Evolutionary conservation across 2,113 vertebrate species (phyloP).

Genomic region (Isichthys henryi): DNA sequence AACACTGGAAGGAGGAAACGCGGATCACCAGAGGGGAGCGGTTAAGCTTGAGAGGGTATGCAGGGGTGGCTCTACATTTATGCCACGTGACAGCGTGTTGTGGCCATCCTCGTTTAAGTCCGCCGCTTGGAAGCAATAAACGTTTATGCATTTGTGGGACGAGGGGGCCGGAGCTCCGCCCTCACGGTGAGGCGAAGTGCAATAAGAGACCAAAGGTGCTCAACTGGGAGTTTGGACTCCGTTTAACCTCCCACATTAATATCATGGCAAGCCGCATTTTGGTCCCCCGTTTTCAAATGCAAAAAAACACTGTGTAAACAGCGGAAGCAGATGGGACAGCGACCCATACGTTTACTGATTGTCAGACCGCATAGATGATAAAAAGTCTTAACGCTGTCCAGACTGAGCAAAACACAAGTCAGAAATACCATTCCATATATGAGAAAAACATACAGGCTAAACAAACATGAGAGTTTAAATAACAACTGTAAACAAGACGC

Average conservation of each 20-base stretch:
- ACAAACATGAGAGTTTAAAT: background rate
- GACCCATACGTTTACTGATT: background rate
- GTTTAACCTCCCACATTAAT: background rate
- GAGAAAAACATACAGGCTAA: background rate
- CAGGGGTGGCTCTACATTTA: background rate
- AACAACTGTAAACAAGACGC: background rate
- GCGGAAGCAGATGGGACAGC: background rate
- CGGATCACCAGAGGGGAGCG: background rate
- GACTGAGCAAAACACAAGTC: background rate
- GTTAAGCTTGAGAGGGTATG: background rate
- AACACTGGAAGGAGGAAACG: background rate
- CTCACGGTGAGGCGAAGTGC: background rate
- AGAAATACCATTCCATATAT: background rate
- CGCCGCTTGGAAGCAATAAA: background rate
- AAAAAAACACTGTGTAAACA: background rate
- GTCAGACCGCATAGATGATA: background rate
- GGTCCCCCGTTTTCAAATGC: background rate
- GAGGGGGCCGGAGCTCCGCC: background rate
- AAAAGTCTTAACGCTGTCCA: background rate
- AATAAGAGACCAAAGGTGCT: background rate
- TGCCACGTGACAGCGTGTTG: no score
- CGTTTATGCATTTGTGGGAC: background rate
- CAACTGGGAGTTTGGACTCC: background rate
- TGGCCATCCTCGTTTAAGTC: background rate
- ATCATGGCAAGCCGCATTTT: background rate